phyloP scores from a whole-genome alignment of 2,797 vertebrate species.

The Anguilla megastoma region DNA sequence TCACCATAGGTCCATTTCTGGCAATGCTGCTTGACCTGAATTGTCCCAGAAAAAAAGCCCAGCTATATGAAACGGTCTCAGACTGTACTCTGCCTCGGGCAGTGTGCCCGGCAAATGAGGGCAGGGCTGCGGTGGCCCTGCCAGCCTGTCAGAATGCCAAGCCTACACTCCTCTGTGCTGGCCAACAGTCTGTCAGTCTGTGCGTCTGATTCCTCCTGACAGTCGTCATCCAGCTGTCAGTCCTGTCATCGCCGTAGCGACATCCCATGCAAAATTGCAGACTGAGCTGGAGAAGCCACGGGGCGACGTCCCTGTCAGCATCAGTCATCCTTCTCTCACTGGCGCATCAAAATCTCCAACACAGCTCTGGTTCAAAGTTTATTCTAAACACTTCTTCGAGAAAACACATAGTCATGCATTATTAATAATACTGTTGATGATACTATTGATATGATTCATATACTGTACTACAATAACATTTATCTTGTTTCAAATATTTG shows the following conservation, averaged over 20 bases:
- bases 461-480: background rate
- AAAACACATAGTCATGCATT: background rate
- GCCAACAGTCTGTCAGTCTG: constrained; percentile 8
- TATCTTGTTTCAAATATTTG: background rate
- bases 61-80: background rate
- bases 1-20: background rate
- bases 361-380: background rate
- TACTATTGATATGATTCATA: background rate
- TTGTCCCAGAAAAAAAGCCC: background rate
- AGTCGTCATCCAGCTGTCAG: constrained; percentile 4
- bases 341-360: background rate
- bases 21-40: background rate
- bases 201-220: background rate
- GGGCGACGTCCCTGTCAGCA: background rate
- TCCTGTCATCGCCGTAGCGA: background rate
- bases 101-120: background rate
- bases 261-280: background rate
- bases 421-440: background rate
- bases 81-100: background rate
- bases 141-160: background rate
- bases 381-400: background rate
- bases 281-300: background rate
- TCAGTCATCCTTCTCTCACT: background rate
- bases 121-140: background rate
- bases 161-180: background rate